Conservation (phyloP, 2,888 invertebrate genomes). For the Heteropelma amictum region DNA sequence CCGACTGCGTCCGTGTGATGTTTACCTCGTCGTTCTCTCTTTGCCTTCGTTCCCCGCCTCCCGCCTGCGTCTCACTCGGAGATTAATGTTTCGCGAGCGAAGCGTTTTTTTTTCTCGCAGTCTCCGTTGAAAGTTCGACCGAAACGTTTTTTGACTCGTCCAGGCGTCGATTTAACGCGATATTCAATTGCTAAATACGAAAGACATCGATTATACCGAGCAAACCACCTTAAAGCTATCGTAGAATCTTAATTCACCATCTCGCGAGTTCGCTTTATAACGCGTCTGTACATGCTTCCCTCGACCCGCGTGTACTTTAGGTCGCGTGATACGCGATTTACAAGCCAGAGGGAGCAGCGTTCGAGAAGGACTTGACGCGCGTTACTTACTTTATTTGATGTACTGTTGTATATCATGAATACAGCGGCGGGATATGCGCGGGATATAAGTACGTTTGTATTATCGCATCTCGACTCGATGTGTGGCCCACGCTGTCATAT, state of each 20-base stretch:
- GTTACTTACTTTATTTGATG: slow-evolving; percentile 1
- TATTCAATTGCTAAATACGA: not conserved
- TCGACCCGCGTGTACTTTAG: slow-evolving; percentile 30
- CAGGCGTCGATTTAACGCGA: not conserved
- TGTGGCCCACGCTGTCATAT: slow-evolving; percentile 50
- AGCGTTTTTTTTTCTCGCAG: not conserved
- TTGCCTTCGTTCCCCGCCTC: not conserved
- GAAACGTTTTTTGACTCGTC: too few species aligned
- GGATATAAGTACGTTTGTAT: too few species aligned
- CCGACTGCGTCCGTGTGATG: slow-evolving; percentile 10
- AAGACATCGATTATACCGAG: not conserved
- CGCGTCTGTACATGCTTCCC: too few species aligned
- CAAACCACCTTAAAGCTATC: not conserved
- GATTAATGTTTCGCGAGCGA: slow-evolving; percentile 17
- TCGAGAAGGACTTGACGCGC: not conserved
- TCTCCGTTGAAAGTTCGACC: too few species aligned
- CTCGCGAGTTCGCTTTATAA: not conserved
- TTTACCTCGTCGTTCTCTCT: slow-evolving; percentile 2
- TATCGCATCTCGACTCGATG: slow-evolving; percentile 34
- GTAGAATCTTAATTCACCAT: not conserved
- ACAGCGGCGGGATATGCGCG: not conserved
- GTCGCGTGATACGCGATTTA: slow-evolving; percentile 47
- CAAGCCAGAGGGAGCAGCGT: slow-evolving; percentile 7
- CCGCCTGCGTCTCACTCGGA: not conserved
- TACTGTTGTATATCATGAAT: slow-evolving; percentile 12